Percentiles rank a stretch among this genome's conserved stretches.
These are phyloP conservation scores for Macrobrachium nipponense DNA, from an alignment of 1,140 invertebrate genomes.

Conservation along the genomic window DNA sequence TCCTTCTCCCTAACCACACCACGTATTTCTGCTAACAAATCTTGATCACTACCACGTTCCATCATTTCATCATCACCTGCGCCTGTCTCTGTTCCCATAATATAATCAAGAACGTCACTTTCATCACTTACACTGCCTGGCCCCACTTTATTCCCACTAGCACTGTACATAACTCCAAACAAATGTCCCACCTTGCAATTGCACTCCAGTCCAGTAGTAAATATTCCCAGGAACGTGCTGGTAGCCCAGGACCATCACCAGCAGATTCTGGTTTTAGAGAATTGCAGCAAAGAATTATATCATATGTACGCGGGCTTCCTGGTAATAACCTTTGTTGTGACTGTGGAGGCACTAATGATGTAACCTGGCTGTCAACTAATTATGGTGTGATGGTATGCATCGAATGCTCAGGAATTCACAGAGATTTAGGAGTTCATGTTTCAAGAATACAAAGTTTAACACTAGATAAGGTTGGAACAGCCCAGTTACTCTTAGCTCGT, in stretches of 20 bases:
- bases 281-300: constrained; percentile 91
- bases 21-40: no score
- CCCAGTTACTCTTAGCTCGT: constrained; percentile 89
- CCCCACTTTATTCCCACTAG: no score
- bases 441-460: constrained; percentile 95
- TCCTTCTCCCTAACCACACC: no score
- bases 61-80: no score
- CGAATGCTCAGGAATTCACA: constrained; percentile 96
- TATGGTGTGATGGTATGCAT: constrained; percentile 97
- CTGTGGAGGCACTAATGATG: constrained; percentile 93
- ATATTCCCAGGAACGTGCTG: no score
- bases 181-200: no score
- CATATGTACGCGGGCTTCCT: constrained; percentile 87
- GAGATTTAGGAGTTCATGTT: constrained; percentile 95
- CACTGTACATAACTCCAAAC: no score
- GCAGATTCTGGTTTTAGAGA: constrained; percentile 76
- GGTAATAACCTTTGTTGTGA: constrained; percentile 96
- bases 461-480: constrained; percentile 85
- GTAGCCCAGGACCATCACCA: constrained; percentile 56
- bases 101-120: no score
- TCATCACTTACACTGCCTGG: no score
- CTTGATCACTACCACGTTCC: no score
- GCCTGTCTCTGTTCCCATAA: no score
- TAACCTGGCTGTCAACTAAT: constrained; percentile 96
- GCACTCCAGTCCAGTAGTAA: no score